Percentiles rank a stretch among this genome's conserved stretches.
These are phyloP conservation scores for Gandaritis pyraliata DNA, from an alignment of 2,888 invertebrate species.

Conservation along the genomic window DNA sequence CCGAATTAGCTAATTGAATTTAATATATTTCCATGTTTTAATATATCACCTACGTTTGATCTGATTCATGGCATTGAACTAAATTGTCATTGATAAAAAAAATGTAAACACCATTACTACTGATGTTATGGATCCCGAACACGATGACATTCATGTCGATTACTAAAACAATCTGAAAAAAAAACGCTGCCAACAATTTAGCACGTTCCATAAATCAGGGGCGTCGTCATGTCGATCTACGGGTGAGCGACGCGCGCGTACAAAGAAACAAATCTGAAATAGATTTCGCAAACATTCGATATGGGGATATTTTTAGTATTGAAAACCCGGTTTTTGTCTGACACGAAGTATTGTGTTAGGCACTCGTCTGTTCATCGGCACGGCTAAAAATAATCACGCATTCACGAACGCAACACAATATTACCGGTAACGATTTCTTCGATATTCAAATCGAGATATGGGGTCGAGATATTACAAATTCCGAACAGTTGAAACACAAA, in stretches of 20 bases:
- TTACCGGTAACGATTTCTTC: slow-evolving; percentile 49
- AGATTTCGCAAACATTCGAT: slow-evolving; percentile 83
- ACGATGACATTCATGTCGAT: slow-evolving; percentile 28
- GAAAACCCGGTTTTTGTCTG: slow-evolving; percentile 80
- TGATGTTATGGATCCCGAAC: background rate
- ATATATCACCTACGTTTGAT: too few relatives aligned
- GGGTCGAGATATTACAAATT: slow-evolving; percentile 32
- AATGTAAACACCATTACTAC: background rate
- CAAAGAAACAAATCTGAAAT: slow-evolving; percentile 73
- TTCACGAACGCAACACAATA: slow-evolving; percentile 50
- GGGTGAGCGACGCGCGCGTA: slow-evolving; percentile 41
- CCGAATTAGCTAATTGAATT: too few relatives aligned
- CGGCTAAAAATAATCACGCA: slow-evolving; percentile 68
- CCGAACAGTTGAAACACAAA: slow-evolving; percentile 21
- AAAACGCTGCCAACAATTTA: slow-evolving; percentile 26
- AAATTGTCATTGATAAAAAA: background rate
- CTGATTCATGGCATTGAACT: too few relatives aligned
- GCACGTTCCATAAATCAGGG: slow-evolving; percentile 24
- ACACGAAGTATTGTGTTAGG: slow-evolving; percentile 76
- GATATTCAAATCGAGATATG: slow-evolving; percentile 43
- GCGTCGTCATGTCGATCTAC: slow-evolving; percentile 6
- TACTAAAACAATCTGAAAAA: slow-evolving; percentile 30
- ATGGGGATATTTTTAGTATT: slow-evolving; percentile 80
- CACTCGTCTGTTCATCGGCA: slow-evolving; percentile 66
- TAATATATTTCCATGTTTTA: slow-evolving; percentile 19